phyloP scores from a whole-genome alignment of 2,888 invertebrate genomes.

The Leucophenga maculata region DNA sequence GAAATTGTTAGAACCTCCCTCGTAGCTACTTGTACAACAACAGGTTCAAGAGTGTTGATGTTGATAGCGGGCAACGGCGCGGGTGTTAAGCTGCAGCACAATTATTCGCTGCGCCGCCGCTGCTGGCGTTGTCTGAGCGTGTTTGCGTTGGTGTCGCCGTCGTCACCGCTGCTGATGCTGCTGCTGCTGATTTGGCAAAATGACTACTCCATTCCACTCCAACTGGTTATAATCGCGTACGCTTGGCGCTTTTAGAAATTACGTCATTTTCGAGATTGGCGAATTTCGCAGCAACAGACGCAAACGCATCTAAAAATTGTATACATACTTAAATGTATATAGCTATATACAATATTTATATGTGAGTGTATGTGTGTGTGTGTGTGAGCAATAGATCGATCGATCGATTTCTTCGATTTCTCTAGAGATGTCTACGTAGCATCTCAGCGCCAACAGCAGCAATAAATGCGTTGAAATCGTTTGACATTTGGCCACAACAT shows the following conservation, averaged over 20 bases:
- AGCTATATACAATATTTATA: no score
- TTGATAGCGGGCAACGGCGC: neutral
- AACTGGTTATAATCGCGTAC: conserved; percentile 58
- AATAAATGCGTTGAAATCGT: neutral
- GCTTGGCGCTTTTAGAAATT: conserved; percentile 61
- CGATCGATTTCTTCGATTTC: no score
- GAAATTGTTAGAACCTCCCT: no score
- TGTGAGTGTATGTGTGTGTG: no score
- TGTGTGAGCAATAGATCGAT: no score
- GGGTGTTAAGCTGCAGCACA: no score
- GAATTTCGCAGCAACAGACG: no score
- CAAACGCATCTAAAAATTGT: conserved; percentile 3
- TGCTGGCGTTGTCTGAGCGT: no score
- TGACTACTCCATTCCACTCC: conserved; percentile 34
- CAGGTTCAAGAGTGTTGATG: neutral
- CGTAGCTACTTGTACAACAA: no score
- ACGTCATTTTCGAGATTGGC: conserved; percentile 54
- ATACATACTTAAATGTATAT: no score
- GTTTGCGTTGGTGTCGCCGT: conserved; percentile 36
- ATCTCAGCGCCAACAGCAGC: neutral
- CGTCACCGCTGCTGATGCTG: conserved; percentile 7
- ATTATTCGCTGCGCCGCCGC: no score
- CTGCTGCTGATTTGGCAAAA: conserved; percentile 20
- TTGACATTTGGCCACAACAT: conserved; percentile 52
- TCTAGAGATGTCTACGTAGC: neutral